Percentiles rank a stretch among this genome's conserved stretches.
Evolutionary conservation across 2,797 vertebrate genomes (phyloP).

Genomic region (Knipowitschia caucasica): DNA sequence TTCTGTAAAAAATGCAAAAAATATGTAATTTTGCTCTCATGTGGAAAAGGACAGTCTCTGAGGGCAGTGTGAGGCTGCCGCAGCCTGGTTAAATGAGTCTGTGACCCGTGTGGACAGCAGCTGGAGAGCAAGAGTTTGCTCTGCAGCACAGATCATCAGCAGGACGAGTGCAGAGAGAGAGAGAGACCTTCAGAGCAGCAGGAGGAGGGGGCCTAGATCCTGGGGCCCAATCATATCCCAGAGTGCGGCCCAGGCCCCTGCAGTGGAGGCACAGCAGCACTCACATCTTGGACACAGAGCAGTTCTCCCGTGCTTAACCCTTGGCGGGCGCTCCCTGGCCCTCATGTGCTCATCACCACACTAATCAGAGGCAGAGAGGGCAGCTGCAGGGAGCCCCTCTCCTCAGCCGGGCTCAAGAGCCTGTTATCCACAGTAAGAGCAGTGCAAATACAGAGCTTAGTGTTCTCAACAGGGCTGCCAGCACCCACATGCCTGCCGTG

Average conservation of each 20-base stretch:
- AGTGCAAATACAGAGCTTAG: conserved; percentile 70
- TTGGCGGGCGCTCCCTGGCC: conserved; percentile 59
- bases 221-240: conserved; percentile 76
- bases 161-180: conserved; percentile 73
- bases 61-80: conserved; percentile 60
- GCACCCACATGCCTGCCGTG: conserved; percentile 49
- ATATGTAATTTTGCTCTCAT: not conserved
- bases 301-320: conserved; percentile 74
- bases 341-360: conserved; percentile 70
- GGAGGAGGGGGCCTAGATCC: conserved; percentile 65
- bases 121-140: conserved; percentile 73
- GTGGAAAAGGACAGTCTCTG: conserved; percentile 25
- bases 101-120: conserved; percentile 74
- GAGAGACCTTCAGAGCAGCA: conserved; percentile 34
- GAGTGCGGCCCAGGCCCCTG: conserved; percentile 71
- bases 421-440: conserved; percentile 65
- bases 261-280: conserved; percentile 68
- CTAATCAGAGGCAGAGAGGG: conserved; percentile 74
- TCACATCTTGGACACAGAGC: conserved; percentile 78
- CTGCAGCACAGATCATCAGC: conserved; percentile 76
- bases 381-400: conserved; percentile 75
- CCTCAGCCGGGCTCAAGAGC: conserved; percentile 66
- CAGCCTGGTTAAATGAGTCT: conserved; percentile 72
- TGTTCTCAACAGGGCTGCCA: conserved; percentile 67
- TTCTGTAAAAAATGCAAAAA: too few relatives aligned